These are phyloP conservation scores for Calameuta idolon DNA, from an alignment of 2,888 invertebrate genomes.

Conservation along the genomic window DNA sequence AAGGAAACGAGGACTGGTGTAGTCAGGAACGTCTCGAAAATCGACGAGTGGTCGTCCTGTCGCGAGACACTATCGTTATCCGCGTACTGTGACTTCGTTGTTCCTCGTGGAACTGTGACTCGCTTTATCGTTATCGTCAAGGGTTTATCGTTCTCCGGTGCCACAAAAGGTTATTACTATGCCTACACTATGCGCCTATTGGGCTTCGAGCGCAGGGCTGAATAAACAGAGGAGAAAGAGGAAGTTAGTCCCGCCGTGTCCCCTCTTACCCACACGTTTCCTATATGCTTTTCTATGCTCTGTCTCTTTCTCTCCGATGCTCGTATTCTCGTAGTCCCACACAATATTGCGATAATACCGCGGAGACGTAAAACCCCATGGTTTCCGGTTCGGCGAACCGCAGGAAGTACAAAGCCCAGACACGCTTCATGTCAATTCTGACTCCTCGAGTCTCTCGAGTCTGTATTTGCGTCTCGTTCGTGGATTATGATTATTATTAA, in stretches of 20 bases:
- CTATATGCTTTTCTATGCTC: not conserved
- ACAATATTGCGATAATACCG: not conserved
- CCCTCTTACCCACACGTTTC: not conserved
- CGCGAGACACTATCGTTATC: not conserved
- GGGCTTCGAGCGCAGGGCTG: not conserved
- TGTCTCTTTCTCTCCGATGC: not conserved
- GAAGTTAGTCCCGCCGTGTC: not conserved
- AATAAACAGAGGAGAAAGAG: not conserved
- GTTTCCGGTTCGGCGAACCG: not conserved
- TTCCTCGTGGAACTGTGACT: not conserved
- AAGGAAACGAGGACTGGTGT: not conserved
- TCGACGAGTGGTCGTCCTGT: not conserved
- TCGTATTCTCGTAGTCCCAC: not conserved
- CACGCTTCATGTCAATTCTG: not conserved
- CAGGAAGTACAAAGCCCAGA: not conserved
- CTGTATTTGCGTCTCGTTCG: not conserved
- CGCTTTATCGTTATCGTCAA: not conserved
- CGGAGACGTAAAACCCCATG: not conserved
- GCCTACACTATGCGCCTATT: not conserved
- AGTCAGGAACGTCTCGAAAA: not conserved
- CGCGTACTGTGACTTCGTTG: not conserved
- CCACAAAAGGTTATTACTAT: not conserved
- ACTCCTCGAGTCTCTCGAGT: not conserved
- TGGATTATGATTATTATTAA: not conserved
- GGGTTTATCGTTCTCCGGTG: not conserved